Evolutionary conservation across 2,797 vertebrate genomes (phyloP), one percentile per base, ranked within the genome.

Genomic region (Fringilla coelebs): DNA sequence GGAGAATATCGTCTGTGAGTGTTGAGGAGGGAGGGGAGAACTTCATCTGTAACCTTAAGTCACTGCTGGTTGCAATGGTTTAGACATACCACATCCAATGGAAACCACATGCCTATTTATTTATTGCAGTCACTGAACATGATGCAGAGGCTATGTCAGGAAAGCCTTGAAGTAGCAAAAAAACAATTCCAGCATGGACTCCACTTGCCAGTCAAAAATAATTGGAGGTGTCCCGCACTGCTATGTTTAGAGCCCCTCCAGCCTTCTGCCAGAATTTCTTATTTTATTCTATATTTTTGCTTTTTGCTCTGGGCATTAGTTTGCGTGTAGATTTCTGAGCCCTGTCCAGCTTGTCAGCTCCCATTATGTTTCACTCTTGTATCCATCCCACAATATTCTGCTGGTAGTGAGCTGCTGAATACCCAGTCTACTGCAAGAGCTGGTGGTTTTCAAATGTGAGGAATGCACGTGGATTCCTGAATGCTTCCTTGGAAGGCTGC

Each of bases 181-280:
- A 61, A 48, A 22, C 67, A 79, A 63, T 36, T 63, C 70, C 83
- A 94, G 46, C 48, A 15, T n/a, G 63, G 88, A 81, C 96, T 97
- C 95, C 66, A 93, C 97, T 97, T 97, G 98, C 96, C 96, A 96
- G 96, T 97, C 96, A 97, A 94, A 97, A 97, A 95, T 94, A 96
- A 96, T 96, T 97, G 89, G 95, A 96, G 86, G 74, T 96, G 98
- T 98, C 98, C 98, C 98, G 96, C 98, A 97, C 97, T 75, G 98
- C 98, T 98, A 96, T 98, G 98, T 98, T 98, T 73, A 98, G 98
- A 98, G 93, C 97, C 98, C 98, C 97, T 97, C 97, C 98, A 98
- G 98, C 98, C 97, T 97, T 98, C 97, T 98, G 97, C 97, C 95
- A 97, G 97, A 96, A 70, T 89, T 93, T 93, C 74, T 95, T 83